Conservation (phyloP, 2,888 invertebrate species). For the Timandra comae region DNA sequence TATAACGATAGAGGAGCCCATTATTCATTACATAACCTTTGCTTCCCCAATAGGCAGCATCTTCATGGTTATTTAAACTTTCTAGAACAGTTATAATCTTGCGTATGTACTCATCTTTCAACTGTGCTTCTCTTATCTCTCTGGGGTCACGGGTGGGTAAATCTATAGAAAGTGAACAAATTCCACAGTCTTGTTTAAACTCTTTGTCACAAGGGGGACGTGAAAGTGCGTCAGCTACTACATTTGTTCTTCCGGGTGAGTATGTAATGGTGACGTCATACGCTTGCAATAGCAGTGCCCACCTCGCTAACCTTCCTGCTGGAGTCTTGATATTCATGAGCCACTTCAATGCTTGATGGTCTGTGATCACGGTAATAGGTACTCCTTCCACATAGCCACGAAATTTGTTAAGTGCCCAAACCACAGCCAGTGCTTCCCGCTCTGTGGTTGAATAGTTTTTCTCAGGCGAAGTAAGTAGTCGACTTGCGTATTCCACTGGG, state of each 20-base stretch:
- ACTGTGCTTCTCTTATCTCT: slow-evolving; percentile 7
- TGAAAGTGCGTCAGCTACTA: slow-evolving; percentile 13
- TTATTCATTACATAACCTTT: slow-evolving; percentile 10
- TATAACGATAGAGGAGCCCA: slow-evolving; percentile 7
- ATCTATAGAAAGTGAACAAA: slow-evolving; percentile 2
- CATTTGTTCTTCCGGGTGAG: slow-evolving; percentile 12
- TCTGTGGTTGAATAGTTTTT: slow-evolving; percentile 35
- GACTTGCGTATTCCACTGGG: too few relatives aligned
- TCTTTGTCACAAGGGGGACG: slow-evolving; percentile 11
- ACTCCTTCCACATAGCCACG: slow-evolving; percentile 23
- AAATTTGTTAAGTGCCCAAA: slow-evolving; percentile 17
- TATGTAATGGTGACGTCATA: slow-evolving; percentile 13
- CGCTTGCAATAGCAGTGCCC: slow-evolving; percentile 14
- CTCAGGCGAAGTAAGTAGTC: slow-evolving; percentile 27
- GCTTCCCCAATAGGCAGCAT: slow-evolving; percentile 6
- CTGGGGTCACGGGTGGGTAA: slow-evolving; percentile 1
- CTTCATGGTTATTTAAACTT: not conserved
- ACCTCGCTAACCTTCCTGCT: slow-evolving; percentile 14
- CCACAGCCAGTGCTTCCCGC: slow-evolving; percentile 15
- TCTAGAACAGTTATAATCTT: slow-evolving; percentile 9
- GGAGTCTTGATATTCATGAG: slow-evolving; percentile 11
- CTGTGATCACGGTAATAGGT: slow-evolving; percentile 7
- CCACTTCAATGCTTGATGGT: slow-evolving; percentile 18
- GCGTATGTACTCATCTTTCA: slow-evolving; percentile 6
- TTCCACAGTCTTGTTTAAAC: not conserved